Percentiles rank a stretch among this genome's conserved stretches.
phyloP scores from a whole-genome alignment of 2,113 vertebrate genomes.

The Tetrax tetrax region DNA sequence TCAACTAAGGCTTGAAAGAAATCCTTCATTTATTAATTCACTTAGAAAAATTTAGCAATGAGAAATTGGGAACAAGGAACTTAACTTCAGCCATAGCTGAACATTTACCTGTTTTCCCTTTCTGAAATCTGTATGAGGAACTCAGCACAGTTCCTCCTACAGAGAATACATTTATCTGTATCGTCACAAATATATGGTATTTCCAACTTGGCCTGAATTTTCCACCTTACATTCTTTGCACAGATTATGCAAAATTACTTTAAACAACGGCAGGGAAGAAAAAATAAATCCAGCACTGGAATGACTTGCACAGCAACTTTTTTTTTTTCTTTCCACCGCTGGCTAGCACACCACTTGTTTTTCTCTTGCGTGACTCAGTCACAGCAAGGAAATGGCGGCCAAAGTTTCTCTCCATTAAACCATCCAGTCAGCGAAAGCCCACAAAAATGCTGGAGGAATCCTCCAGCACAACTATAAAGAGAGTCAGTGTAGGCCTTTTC shows the following conservation, averaged over 20 bases:
- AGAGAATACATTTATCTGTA: background rate
- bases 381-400: background rate
- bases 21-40: background rate
- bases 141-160: background rate
- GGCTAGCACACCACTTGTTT: background rate
- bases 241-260: background rate
- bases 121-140: background rate
- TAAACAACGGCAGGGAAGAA: background rate
- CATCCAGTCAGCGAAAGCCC: background rate
- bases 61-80: background rate
- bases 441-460: background rate
- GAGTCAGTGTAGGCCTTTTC: rapidly evolving
- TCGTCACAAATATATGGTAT: background rate
- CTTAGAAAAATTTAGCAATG: background rate
- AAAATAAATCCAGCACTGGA: background rate
- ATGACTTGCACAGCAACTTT: background rate
- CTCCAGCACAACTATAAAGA: background rate
- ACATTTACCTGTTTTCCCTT: background rate
- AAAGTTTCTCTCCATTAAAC: background rate
- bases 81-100: background rate
- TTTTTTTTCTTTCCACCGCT: background rate
- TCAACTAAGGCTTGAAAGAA: background rate
- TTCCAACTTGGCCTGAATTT: background rate
- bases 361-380: background rate
- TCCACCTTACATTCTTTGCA: background rate